Conservation (phyloP, 2,888 invertebrate species). For the Ecdyonurus torrentis region DNA sequence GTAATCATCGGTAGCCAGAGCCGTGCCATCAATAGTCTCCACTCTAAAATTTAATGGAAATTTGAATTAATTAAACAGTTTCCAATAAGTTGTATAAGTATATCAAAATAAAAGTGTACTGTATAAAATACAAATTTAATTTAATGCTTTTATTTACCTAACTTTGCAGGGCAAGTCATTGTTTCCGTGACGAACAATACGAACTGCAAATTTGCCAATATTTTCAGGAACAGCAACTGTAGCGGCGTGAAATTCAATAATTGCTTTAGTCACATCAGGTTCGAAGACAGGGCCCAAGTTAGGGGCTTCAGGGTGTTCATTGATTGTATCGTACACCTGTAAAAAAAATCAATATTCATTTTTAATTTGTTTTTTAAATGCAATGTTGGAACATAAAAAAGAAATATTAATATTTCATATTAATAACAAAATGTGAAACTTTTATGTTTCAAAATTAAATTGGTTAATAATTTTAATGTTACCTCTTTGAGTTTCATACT, state of each 20-base stretch:
- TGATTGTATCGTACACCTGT: slow-evolving; percentile 28
- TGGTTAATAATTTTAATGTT: too few species aligned
- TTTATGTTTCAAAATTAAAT: too few species aligned
- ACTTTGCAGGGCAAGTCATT: slow-evolving; percentile 27
- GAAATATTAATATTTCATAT: neutral
- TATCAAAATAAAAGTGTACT: slow-evolving; percentile 3
- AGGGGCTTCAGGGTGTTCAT: slow-evolving; percentile 24
- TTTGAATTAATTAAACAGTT: neutral
- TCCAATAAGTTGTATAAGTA: neutral
- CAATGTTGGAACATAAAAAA: neutral
- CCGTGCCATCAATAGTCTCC: slow-evolving; percentile 39
- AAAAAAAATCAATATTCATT: too few species aligned
- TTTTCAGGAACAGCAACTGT: slow-evolving; percentile 35
- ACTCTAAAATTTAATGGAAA: slow-evolving; percentile 22
- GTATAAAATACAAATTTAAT: neutral
- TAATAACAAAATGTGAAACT: too few species aligned
- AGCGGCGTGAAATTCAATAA: slow-evolving; percentile 35
- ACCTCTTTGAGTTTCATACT: slow-evolving; percentile 31
- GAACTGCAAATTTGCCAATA: slow-evolving; percentile 28
- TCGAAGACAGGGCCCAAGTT: slow-evolving; percentile 19
- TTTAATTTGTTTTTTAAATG: neutral
- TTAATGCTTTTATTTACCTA: slow-evolving; percentile 21
- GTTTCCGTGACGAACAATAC: slow-evolving; percentile 30
- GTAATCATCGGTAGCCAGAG: slow-evolving; percentile 35
- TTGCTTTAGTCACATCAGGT: slow-evolving; percentile 23